Conservation (phyloP, 2,113 vertebrate species). For the Pao palembangensis region DNA sequence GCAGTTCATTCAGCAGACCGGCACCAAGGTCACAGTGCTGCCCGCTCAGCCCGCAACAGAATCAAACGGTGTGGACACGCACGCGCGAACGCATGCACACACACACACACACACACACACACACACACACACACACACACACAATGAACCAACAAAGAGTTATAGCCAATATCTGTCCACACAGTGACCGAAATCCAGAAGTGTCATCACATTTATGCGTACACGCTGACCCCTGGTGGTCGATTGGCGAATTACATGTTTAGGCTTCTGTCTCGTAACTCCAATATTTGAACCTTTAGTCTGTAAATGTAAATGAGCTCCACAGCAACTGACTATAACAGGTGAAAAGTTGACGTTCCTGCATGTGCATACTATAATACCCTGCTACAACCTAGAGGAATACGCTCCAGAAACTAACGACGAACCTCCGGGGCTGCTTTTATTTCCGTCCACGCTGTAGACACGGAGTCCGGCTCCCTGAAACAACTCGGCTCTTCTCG, state of each 20-base stretch:
- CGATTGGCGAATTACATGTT: conserved; percentile 5
- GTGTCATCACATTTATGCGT: conserved; percentile 7
- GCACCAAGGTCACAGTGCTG: conserved; percentile 91
- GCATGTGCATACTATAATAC: too few relatives aligned
- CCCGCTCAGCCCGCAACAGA: conserved; percentile 82
- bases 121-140: background rate
- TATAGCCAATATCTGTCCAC: background rate
- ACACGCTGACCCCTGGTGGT: conserved; percentile 51
- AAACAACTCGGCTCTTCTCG: conserved; percentile 82
- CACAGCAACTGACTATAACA: too few relatives aligned
- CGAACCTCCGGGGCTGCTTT: background rate
- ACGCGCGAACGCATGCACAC: too few relatives aligned
- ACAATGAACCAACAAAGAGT: background rate
- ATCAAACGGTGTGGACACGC: conserved; percentile 68
- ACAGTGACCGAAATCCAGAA: background rate
- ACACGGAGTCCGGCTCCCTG: conserved; percentile 81
- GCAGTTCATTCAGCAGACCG: conserved; percentile 95
- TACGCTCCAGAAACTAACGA: background rate
- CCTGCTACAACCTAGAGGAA: too few relatives aligned
- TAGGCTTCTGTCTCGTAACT: background rate
- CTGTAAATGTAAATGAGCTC: too few relatives aligned
- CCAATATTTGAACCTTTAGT: too few relatives aligned
- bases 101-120: background rate
- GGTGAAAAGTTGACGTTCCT: too few relatives aligned
- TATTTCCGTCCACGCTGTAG: conserved; percentile 46